phyloP scores from a whole-genome alignment of 2,797 vertebrate species.

The Chrysocyon brachyurus region DNA sequence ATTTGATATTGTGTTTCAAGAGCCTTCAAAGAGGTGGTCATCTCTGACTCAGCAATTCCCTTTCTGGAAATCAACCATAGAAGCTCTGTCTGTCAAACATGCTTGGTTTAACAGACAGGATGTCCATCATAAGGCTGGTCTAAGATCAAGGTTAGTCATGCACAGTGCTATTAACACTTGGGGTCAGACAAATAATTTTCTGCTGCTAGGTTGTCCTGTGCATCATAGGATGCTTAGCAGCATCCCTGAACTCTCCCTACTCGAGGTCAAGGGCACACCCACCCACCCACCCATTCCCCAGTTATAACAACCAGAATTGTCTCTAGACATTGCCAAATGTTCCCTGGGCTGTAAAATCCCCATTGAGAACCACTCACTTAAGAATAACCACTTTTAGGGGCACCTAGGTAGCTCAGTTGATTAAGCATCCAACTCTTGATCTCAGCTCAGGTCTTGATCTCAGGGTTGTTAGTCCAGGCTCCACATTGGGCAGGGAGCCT shows the following conservation, averaged over 20 bases:
- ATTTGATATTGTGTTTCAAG: neutral
- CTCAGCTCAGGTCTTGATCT: neutral
- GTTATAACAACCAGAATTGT: neutral
- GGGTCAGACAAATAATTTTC: neutral
- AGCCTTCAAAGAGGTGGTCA: neutral
- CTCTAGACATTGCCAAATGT: neutral
- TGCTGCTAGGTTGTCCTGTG: neutral
- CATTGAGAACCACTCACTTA: neutral
- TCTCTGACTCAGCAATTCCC: conserved; percentile 3
- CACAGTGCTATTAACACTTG: too few relatives aligned
- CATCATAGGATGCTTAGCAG: neutral
- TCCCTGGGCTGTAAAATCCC: neutral
- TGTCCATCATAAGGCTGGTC: neutral
- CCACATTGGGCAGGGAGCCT: neutral
- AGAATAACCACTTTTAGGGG: neutral
- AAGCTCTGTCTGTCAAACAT: neutral
- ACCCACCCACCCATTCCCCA: neutral
- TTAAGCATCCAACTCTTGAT: neutral
- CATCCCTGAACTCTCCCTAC: neutral
- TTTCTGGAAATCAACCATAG: neutral
- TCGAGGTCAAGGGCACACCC: neutral
- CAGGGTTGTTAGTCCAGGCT: neutral
- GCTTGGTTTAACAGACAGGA: neutral
- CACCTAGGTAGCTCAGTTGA: neutral
- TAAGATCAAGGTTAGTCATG: neutral